Percentiles rank a stretch among this genome's conserved stretches.
phyloP scores from a whole-genome alignment of 2,797 vertebrate genomes.

The Halcyon leucocephala region DNA sequence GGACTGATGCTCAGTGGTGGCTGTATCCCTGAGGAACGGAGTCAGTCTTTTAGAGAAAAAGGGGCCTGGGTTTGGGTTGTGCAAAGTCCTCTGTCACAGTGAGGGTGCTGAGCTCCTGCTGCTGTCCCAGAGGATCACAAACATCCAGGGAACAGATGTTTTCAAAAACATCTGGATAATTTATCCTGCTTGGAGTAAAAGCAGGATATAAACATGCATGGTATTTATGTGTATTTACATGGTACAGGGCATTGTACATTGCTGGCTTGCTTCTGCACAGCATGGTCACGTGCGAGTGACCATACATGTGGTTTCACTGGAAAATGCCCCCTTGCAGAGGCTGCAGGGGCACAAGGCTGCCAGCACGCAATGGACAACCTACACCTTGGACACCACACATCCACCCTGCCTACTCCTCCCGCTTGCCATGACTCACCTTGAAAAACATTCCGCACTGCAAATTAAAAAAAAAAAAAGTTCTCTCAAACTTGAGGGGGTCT shows the following conservation, averaged over 20 bases:
- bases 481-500: background rate
- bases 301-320: fast-evolving
- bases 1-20: fast-evolving
- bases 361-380: fast-evolving
- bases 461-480: too few relatives aligned
- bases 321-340: background rate
- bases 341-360: background rate
- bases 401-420: background rate
- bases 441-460: background rate
- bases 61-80: fast-evolving
- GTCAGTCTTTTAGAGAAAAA: background rate
- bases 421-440: background rate
- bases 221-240: fast-evolving
- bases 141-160: background rate
- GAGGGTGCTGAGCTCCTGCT: background rate
- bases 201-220: too few relatives aligned
- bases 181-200: background rate
- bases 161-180: background rate
- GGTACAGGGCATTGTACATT: background rate
- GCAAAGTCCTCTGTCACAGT: background rate
- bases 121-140: background rate
- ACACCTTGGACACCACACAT: fast-evolving
- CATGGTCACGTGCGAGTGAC: background rate
- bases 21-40: background rate
- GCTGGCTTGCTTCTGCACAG: background rate